Evolutionary conservation across 2,888 invertebrate species (phyloP), one percentile per base, ranked within the genome.

Genomic region (Pheosia tremula): DNA sequence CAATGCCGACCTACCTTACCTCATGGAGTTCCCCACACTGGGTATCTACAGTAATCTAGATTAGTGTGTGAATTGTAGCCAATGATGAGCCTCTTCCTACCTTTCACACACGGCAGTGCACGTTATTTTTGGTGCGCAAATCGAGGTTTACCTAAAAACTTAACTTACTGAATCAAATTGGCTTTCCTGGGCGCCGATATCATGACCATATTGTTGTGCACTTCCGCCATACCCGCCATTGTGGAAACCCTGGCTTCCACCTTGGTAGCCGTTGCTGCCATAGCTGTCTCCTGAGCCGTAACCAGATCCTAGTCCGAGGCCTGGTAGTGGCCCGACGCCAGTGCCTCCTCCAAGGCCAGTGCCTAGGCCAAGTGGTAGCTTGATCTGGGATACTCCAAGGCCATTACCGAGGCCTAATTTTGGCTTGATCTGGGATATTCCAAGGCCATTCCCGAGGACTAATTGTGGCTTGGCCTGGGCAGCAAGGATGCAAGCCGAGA

Each of bases 391-490:
- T 24, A 52, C 13, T 0, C 24, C 64, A 0, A 56, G 5, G 11
- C 41, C 58, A 13, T 6, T 0, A 6, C 38, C 61, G 2, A 62
- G 0, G 2, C 60, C 58, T 0, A 24, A 50, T 50, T 36, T 66
- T 7, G 72, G 72, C 37, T 63, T 65, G 38, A 69, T 74, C 55
- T 69, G 67, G 6, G 60, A 24, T 24, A 52, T 0, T 0, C n/a
- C 56, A 8, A 54, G 10, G 0, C 59, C 56, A 1, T 7, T 36
- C 0, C 57, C 57, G 3, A 60, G 3, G 8, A 47, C 67, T 0
- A 24, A 50, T 50, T 36, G 67, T 7, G 72, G 72, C 37, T 63
- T 65, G 38, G 71, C 77, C 55, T 69, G 67, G 6, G 60, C 67
- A 11, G 50, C 60, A 0, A 63, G 69, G 50, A 74, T 55, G 11